Base-by-base conservation (phyloP, 2,797 vertebrate species). In the Clarias pachynema region DNA sequence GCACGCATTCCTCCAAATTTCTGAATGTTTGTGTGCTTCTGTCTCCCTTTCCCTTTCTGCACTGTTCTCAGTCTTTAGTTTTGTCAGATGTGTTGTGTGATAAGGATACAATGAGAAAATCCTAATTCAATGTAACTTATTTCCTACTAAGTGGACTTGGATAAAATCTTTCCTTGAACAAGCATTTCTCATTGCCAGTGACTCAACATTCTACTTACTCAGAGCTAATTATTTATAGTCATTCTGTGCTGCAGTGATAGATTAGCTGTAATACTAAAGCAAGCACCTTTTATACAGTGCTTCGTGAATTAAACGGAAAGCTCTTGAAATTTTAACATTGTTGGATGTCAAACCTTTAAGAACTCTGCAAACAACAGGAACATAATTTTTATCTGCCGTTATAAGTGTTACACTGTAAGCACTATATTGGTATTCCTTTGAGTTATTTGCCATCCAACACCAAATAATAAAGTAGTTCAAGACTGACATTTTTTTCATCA, bases 41-140 rank as follows among this genome's bases (percentile, higher is more conserved):
- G 59, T 70, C 59, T 84, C 75, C 77, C 37, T 84, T n/a, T 80
- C 44, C 40, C n/a, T 80, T 80, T 81, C 62, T 79, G 81, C 69
- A 72, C 68, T 78, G 2, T 34, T 37, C 75, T 83, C 79, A 40
- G 14, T 74, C 56, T 79, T 44, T 74, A 63, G 62, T 86, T 68
- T 80, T 65, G 15, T 84, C 49, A 82, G 40, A 29, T 56, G 12
- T 31, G 82, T 84, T 85, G 69, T 83, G 56, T 49, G n/a, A 77
- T 84, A 72, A 37, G 6, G 29, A 29, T 84, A 56, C 37, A 77
- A 37, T 69, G 62, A 69, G 26, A 81, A 81, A 80, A 66, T 31
- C 24, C 34, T 44, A 40, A 66, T 74, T 73, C 26, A 59, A 18
- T 24, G 7, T n/a, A 53, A 10, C 9, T 22, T 57, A 57, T 26